Base-by-base conservation (phyloP, 2,113 vertebrate genomes). In the Furnarius figulus region DNA sequence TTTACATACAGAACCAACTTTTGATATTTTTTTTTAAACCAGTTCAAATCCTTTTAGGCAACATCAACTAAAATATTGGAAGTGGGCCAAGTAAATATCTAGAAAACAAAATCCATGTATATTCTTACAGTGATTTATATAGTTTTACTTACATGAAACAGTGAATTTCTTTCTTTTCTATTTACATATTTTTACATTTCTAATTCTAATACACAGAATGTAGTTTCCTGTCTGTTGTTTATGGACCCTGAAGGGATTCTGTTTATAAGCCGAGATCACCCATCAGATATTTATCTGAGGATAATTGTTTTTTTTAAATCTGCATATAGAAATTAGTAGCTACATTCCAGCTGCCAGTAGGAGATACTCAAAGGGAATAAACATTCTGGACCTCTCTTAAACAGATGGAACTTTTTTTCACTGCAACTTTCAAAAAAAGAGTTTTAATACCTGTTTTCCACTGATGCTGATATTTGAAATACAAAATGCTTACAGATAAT, bases 1-100 rank as follows among this genome's bases (percentile, higher is more conserved):
- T 63, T 87, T 93, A 92, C 89, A 95, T 95, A 77, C 89, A 92
- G 78, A 87, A 91, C 49, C 56, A 97, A 96, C 66, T 94, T 80
- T 8, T 42, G 23, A 33, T 88, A 86, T 74, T 88, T 90, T 91
- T 93, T 90, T 62, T 66, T 68, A 76, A 93, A 93, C 21, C 68
- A 73, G 71, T 92, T 92, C 62, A 89, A 89, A 78, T 73, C 25
- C 25, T 71, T 96, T 77, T 78, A 92, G 52, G 61, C 40, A 92
- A 63, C 30, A 46, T 37, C 30, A 88, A 30, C n/a, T 42, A 65
- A 88, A 93, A 76, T 72, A 87, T 6, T 90, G 31, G 56, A 91
- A 89, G 31, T 4, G 71, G 77, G 31, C 5, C 58, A 75, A 91
- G 68, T 74, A 92, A 95, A 92, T 88, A 95, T 63, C 23, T 73